Evolutionary conservation across 2,888 invertebrate genomes (phyloP).

Genomic region (Pollenia angustigena): DNA sequence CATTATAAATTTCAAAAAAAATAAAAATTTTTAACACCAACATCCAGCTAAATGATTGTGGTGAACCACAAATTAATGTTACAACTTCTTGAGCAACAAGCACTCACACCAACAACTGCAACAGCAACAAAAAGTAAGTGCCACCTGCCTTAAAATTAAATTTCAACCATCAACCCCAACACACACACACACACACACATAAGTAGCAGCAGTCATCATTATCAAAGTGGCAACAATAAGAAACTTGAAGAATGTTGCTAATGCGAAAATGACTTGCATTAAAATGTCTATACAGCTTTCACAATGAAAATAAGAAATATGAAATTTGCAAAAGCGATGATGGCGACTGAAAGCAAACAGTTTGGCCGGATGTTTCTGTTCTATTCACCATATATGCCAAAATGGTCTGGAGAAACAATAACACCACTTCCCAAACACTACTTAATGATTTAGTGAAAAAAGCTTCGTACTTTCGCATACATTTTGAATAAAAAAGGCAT

Average conservation of each 20-base stretch:
- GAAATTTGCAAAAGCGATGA: constrained; percentile 34
- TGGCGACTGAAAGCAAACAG: constrained; percentile 25
- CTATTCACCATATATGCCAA: constrained; percentile 32
- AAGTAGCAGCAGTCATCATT: constrained; percentile 63
- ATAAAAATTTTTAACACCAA: constrained; percentile 19
- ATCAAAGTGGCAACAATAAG: constrained; percentile 71
- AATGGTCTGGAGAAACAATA: constrained; percentile 10
- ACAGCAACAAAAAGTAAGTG: background rate
- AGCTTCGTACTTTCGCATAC: background rate
- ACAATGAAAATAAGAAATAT: constrained; percentile 7
- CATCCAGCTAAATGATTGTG: constrained; percentile 60
- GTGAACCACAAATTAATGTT: constrained; percentile 70
- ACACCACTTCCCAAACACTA: constrained; percentile 29
- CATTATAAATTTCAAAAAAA: constrained; percentile 35
- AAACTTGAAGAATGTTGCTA: constrained; percentile 70
- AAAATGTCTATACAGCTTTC: constrained; percentile 68
- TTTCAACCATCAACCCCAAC: constrained; percentile 38
- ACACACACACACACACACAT: constrained; percentile 51
- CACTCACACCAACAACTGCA: constrained; percentile 30
- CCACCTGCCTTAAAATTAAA: constrained; percentile 62
- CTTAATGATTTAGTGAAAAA: constrained; percentile 51
- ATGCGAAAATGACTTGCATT: constrained; percentile 76
- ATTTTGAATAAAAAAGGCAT: constrained; percentile 52
- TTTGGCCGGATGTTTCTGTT: constrained; percentile 7
- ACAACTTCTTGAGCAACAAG: constrained; percentile 68